Evolutionary conservation across 2,797 vertebrate genomes (phyloP), one percentile per base, ranked within the genome.

Genomic region (Rhincodon typus): DNA sequence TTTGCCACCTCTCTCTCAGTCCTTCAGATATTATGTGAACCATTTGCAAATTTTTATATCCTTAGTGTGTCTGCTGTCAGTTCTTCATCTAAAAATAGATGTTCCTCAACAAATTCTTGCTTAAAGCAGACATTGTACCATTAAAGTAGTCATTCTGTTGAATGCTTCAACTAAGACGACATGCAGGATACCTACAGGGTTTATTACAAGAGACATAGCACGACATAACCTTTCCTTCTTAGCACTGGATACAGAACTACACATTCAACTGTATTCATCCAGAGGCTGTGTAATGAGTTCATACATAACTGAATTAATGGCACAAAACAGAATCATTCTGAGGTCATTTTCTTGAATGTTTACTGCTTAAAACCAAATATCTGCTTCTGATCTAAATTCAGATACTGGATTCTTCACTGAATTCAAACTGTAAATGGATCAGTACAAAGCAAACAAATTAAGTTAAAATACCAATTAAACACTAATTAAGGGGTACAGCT

Each of bases 401-500:
- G 19, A 23, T 12, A 93, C 7, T 69, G 38, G n/a, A 27, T 42
- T 93, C 23, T 93, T 38, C 88, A 42, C 62, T 93, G 90, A 93
- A 69, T 69, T 93, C 42, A 69, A 93, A 12, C 90, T 25, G 66
- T 21, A 93, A 67, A 69, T 69, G 62, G 66, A 67, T 42, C 66
- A 69, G 62, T 25, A 67, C n/a, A 93, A 93, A 69, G n/a, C 38
- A 93, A 93, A 69, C 90, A 69, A 69, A 93, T 93, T 93, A 93
- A 93, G 66, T n/a, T 42, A 93, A 93, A 93, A 38, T 19, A 69
- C n/a, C 90, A 69, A 93, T 93, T 67, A 93, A 93, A 93, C 90
- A 69, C 62, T 93, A 93, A 69, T 93, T 93, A 93, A 93, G 90
- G 90, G 38, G 62, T 67, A 93, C n/a, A 93, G 66, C 66, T 93